phyloP scores from a whole-genome alignment of 2,113 vertebrate species.

The Megatriorchis doriae region DNA sequence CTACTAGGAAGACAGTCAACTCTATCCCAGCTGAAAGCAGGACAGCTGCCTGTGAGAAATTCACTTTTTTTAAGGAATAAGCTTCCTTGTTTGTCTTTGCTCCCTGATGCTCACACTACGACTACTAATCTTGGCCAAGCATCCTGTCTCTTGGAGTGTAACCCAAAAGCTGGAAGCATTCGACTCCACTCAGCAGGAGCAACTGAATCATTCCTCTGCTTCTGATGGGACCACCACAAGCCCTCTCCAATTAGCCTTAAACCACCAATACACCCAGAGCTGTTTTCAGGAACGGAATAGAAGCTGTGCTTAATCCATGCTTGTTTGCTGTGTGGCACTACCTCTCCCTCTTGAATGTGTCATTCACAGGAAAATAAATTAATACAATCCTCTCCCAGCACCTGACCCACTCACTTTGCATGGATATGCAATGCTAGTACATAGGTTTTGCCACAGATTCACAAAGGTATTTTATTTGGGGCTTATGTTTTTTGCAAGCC shows the following conservation, averaged over 20 bases:
- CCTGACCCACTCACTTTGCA: not conserved
- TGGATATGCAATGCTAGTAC: not conserved
- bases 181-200: not conserved
- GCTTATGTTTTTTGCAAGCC: not conserved
- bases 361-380: not conserved
- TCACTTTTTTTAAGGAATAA: not conserved
- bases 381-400: not conserved
- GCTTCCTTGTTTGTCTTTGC: not conserved
- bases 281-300: not conserved
- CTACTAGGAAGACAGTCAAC: too few species aligned
- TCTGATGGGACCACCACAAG: not conserved
- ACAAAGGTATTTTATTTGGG: not conserved
- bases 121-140: not conserved
- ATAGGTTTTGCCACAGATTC: not conserved
- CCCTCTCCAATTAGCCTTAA: conserved; percentile 12
- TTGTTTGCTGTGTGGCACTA: not conserved
- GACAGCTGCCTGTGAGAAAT: not conserved
- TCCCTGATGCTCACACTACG: not conserved
- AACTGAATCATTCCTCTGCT: not conserved
- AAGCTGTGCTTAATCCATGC: not conserved
- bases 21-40: too few species aligned
- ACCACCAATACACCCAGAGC: not conserved
- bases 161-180: not conserved
- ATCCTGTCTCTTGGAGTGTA: not conserved
- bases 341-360: not conserved